Conservation (phyloP, 1,140 invertebrate genomes). For the Dendrolimus punctatus region DNA sequence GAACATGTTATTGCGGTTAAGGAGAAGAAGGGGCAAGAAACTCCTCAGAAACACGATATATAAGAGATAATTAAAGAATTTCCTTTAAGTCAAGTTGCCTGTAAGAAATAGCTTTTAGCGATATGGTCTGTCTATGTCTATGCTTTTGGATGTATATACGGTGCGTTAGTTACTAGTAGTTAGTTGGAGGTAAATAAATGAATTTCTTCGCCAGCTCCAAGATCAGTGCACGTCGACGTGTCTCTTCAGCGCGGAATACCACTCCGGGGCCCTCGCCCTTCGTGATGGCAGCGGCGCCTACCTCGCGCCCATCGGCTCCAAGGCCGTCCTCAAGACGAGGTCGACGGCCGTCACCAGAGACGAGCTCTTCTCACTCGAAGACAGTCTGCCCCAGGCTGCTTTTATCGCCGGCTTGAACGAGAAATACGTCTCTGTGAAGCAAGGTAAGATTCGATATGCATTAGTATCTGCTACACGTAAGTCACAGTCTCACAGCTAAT, state of each 20-base stretch:
- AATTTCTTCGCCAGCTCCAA: conserved; percentile 31
- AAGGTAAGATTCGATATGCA: conserved; percentile 75
- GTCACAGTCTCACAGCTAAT: no score
- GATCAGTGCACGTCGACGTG: conserved; percentile 84
- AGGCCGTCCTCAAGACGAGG: conserved; percentile 93
- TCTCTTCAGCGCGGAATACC: conserved; percentile 95
- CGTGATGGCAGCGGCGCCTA: conserved; percentile 84
- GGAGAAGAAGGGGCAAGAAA: no score
- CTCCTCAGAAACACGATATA: no score
- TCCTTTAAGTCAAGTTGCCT: no score
- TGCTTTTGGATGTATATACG: background rate
- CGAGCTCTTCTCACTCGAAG: conserved; percentile 96
- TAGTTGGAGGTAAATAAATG: background rate
- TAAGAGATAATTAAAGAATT: no score
- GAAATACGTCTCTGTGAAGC: conserved; percentile 97
- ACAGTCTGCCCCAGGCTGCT: conserved; percentile 94
- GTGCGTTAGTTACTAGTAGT: background rate
- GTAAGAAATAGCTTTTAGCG: no score
- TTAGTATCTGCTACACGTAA: background rate
- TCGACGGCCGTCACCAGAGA: conserved; percentile 95
- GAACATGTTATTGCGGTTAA: no score
- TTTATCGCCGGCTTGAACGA: conserved; percentile 94
- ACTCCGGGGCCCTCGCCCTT: conserved; percentile 86
- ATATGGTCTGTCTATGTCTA: no score
- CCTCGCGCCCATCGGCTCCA: conserved; percentile 95